Evolutionary conservation across 2,113 vertebrate genomes (phyloP).

Genomic region (Boleophthalmus pectinirostris): DNA sequence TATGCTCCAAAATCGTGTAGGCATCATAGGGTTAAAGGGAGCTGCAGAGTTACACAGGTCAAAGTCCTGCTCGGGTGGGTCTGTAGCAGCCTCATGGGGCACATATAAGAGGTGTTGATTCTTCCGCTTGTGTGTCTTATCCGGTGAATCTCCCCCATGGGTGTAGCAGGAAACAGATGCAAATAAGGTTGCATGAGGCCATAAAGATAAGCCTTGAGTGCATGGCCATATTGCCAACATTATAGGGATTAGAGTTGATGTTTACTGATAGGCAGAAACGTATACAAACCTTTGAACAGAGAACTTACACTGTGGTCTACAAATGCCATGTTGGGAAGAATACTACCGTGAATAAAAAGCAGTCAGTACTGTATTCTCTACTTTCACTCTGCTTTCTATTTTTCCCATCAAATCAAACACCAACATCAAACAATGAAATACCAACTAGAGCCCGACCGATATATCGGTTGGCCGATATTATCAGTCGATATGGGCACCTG

Average conservation of each 20-base stretch:
- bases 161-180: constrained; percentile 17
- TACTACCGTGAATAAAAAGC: too few relatives aligned
- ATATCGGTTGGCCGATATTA: too few relatives aligned
- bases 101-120: constrained; percentile 29
- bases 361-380: too few relatives aligned
- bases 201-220: constrained; percentile 17
- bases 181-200: constrained; percentile 7
- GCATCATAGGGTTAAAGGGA: not conserved
- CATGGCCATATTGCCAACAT: not conserved
- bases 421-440: too few relatives aligned
- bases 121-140: constrained; percentile 20
- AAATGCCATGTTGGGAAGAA: not conserved
- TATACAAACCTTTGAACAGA: not conserved
- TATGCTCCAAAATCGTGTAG: constrained; percentile 3
- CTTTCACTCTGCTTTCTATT: too few relatives aligned
- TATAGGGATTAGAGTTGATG: not conserved
- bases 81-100: constrained; percentile 27
- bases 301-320: not conserved
- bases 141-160: constrained; percentile 24
- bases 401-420: too few relatives aligned
- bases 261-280: not conserved
- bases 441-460: too few relatives aligned
- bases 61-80: constrained; percentile 29
- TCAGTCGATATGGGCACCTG: too few relatives aligned
- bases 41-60: constrained; percentile 8